Base-by-base conservation (phyloP, 2,797 vertebrate species). In the Oryzias dopingdopingensis region DNA sequence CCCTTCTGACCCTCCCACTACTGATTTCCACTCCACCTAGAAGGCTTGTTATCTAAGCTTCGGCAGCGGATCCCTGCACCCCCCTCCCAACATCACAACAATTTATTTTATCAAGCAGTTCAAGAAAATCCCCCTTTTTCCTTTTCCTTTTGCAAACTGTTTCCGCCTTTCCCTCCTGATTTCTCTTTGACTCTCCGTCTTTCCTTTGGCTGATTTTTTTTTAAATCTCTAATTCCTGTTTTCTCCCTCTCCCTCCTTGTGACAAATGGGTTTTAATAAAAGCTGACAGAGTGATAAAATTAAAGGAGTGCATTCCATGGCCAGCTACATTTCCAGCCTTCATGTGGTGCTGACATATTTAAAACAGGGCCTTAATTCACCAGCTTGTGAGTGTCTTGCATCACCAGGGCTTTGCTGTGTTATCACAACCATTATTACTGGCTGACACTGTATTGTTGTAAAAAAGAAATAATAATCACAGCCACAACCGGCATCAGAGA, bases 231-330 rank as follows among this genome's bases (percentile, higher is more conserved):
- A 46, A 22, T 65, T 62, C 60, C 72, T 70, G 51, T 62, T 79
- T 73, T 76, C 62, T 75, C 59, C 45, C 67, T 77, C 68, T 78
- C 66, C 78, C 80, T 77, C 76, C 72, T 84, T 68, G 77, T 91
- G 91, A 93, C 87, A 72, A 92, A 92, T 92, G 89, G 84, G 85
- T 90, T 92, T 93, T 93, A 93, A 93, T 93, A 92, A 92, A 90
- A 90, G 74, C 82, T 90, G 91, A 90, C 85, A 87, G 88, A 92
- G 88, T 81, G 82, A 91, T 90, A 88, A 91, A 92, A 93, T 92
- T 92, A 93, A 92, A 91, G 87, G 74, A 82, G 88, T 81, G 85
- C 84, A 78, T 90, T 84, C 85, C 85, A 77, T 87, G 88, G 89
- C 80, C 83, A 70, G 76, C 83, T 69, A 84, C 86, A 83, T 82